A percentile compares a stretch with the other conserved stretches of the same genome.
Evolutionary conservation across 2,113 vertebrate species (phyloP).

Genomic region (Varanus komodoensis): DNA sequence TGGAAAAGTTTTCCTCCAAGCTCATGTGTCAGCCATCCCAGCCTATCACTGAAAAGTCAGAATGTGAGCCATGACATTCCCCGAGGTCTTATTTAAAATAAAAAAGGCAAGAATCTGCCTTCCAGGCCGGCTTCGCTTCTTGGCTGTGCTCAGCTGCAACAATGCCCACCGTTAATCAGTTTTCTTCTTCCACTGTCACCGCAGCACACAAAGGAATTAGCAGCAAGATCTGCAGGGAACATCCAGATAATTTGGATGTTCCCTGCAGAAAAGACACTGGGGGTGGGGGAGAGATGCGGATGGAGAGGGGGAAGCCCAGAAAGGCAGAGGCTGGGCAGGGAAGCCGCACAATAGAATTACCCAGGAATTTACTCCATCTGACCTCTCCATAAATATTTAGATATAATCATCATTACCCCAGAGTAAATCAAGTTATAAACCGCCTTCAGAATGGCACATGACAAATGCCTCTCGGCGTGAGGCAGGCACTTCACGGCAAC

Average conservation of each 20-base stretch:
- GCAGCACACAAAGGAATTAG: conserved; percentile 75
- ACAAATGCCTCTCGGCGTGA: conserved; percentile 64
- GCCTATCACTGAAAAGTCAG: conserved; percentile 53
- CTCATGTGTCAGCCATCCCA: neutral
- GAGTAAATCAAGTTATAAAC: conserved; percentile 77
- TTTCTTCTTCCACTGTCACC: conserved; percentile 71
- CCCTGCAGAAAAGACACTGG: conserved; percentile 54
- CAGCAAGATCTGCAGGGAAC: conserved; percentile 69
- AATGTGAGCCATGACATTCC: conserved; percentile 59
- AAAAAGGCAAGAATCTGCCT: conserved; percentile 23
- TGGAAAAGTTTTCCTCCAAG: neutral
- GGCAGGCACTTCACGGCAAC: conserved; percentile 68
- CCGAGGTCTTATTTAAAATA: conserved; percentile 61
- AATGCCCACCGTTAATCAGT: conserved; percentile 73
- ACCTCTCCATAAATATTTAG: conserved; percentile 78
- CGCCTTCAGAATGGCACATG: conserved; percentile 69
- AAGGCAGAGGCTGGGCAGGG: conserved; percentile 20
- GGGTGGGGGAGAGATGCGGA: conserved; percentile 12
- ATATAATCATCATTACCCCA: conserved; percentile 73
- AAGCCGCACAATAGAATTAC: conserved; percentile 66
- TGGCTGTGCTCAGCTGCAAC: conserved; percentile 25
- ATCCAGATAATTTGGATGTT: conserved; percentile 74
- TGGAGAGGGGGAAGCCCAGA: neutral
- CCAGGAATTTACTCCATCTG: conserved; percentile 71
- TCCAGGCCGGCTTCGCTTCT: conserved; percentile 54